Percentiles rank a stretch among this genome's conserved stretches.
Evolutionary conservation across 2,888 invertebrate species (phyloP).

Genomic region (Drosophila nigricruria): DNA sequence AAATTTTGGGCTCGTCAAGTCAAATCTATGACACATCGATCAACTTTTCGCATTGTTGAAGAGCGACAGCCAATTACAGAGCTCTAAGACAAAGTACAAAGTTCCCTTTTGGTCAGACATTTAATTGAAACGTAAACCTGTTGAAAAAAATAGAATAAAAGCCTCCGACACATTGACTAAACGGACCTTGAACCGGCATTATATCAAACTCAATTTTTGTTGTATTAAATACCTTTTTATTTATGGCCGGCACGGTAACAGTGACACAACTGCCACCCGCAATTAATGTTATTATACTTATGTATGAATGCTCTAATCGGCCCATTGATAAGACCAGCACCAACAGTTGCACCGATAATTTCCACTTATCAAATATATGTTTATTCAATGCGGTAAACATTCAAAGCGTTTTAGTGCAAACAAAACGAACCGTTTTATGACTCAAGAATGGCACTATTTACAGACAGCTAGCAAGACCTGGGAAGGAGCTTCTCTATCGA

Average conservation of each 20-base stretch:
- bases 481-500: conserved; percentile 46
- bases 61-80: conserved; percentile 28
- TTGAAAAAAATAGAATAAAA: conserved; percentile 35
- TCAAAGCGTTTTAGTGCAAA: conserved; percentile 29
- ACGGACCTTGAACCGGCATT: conserved; percentile 52
- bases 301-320: conserved; percentile 51
- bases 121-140: conserved; percentile 57
- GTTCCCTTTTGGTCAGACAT: conserved; percentile 39
- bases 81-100: conserved; percentile 57
- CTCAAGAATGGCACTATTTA: conserved; percentile 30
- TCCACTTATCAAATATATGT: conserved; percentile 54
- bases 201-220: conserved; percentile 37
- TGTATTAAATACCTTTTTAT: conserved; percentile 20
- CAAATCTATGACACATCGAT: conserved; percentile 33
- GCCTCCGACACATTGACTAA: conserved; percentile 27
- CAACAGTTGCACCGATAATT: conserved; percentile 58
- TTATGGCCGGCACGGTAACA: conserved; percentile 42
- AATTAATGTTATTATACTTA: conserved; percentile 44
- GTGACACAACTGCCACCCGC: conserved; percentile 23
- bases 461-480: conserved; percentile 34
- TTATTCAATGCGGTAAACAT: conserved; percentile 46
- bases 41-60: conserved; percentile 31
- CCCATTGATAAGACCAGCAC: conserved; percentile 51
- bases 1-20: conserved; percentile 13
- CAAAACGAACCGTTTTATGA: conserved; percentile 43